phyloP scores from a whole-genome alignment of 2,113 vertebrate genomes.

The Phaetusa simplex region DNA sequence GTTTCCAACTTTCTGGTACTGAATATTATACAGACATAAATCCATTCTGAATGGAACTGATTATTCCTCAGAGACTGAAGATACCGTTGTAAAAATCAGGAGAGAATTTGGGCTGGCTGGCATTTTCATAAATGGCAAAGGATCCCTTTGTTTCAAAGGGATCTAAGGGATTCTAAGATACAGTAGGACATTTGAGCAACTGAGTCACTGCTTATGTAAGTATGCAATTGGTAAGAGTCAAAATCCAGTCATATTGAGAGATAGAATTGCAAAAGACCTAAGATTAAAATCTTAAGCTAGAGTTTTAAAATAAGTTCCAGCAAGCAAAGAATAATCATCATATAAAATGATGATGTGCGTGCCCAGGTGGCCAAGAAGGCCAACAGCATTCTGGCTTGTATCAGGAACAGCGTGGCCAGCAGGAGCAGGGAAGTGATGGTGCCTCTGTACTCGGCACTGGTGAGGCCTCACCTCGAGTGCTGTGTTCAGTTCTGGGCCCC shows the following conservation, averaged over 20 bases:
- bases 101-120: background rate
- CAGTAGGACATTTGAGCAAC: background rate
- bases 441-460: no score
- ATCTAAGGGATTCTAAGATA: background rate
- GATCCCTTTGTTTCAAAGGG: background rate
- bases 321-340: background rate
- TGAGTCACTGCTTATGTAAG: background rate
- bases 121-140: background rate
- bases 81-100: background rate
- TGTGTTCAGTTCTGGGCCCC: no score
- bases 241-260: background rate
- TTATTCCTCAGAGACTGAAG: background rate
- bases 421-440: no score
- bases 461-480: no score
- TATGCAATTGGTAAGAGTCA: background rate
- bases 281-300: background rate
- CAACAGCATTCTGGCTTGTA: no score
- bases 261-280: background rate
- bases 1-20: background rate
- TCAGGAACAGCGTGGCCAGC: no score
- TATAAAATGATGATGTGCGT: background rate
- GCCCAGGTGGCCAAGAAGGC: no score
- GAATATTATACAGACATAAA: background rate
- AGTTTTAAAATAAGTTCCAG: background rate
- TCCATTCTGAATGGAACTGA: background rate